Conservation (phyloP, 2,888 invertebrate species). For the Trilocha varians region DNA sequence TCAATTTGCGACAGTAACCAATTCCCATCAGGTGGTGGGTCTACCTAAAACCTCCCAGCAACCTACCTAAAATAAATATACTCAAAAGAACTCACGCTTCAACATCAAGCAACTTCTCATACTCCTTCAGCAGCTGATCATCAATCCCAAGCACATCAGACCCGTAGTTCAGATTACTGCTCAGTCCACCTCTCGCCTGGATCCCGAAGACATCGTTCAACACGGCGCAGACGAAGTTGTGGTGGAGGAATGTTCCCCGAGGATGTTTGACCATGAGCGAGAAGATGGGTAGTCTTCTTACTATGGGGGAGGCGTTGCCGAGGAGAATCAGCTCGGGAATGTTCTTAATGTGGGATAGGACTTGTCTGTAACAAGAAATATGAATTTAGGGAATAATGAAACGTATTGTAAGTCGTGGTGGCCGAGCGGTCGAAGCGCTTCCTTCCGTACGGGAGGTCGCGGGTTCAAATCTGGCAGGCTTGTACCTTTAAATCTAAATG, state of each 20-base stretch:
- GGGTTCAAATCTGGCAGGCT: no score
- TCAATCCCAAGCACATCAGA: constrained; percentile 89
- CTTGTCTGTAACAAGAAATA: constrained; percentile 76
- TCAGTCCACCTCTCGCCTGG: constrained; percentile 85
- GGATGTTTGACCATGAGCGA: constrained; percentile 89
- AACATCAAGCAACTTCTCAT: constrained; percentile 76
- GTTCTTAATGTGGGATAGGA: constrained; percentile 82
- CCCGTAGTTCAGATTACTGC: constrained; percentile 88
- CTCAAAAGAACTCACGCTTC: constrained; percentile 47
- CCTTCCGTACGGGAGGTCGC: no score
- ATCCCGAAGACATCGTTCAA: constrained; percentile 94
- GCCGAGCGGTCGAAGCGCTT: no score
- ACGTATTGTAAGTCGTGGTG: no score
- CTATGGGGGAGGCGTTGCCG: constrained; percentile 78
- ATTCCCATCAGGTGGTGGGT: no score
- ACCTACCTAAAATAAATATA: background rate
- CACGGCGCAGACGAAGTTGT: constrained; percentile 89
- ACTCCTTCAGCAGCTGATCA: constrained; percentile 80
- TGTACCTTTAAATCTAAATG: no score
- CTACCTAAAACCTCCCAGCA: no score
- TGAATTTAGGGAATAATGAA: background rate
- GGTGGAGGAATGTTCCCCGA: constrained; percentile 87
- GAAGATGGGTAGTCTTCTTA: constrained; percentile 84
- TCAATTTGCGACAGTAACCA: no score
- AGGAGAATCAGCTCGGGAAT: constrained; percentile 85